phyloP scores from a whole-genome alignment of 2,113 vertebrate species.

The Xenopus borealis region DNA sequence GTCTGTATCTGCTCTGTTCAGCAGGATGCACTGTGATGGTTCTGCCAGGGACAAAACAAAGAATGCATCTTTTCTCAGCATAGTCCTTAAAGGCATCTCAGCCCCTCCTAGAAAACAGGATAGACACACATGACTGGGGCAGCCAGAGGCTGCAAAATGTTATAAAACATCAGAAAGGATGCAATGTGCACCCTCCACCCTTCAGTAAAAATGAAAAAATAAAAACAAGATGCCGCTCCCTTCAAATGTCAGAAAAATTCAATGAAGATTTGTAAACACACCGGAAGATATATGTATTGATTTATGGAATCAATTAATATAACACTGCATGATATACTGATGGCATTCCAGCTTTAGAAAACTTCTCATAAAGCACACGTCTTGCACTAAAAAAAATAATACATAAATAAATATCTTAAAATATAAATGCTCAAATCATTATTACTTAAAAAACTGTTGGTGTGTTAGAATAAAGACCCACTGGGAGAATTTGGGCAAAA shows the following conservation, averaged over 20 bases:
- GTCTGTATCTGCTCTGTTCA: not conserved
- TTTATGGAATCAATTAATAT: not conserved
- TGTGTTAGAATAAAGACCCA: too few relatives aligned
- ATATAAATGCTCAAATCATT: too few relatives aligned
- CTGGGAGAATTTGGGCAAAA: too few relatives aligned
- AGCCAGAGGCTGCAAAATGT: conserved; percentile 31
- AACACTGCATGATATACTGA: not conserved
- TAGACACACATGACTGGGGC: conserved; percentile 31
- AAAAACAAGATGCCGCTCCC: conserved; percentile 14
- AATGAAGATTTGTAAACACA: not conserved
- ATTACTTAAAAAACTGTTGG: too few relatives aligned
- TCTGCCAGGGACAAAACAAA: not conserved
- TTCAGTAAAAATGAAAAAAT: not conserved
- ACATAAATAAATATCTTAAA: too few relatives aligned
- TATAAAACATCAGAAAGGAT: conserved; percentile 36
- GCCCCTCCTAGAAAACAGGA: conserved; percentile 35
- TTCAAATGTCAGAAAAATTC: not conserved
- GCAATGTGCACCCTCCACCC: conserved; percentile 21
- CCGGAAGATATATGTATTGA: conserved; percentile 7
- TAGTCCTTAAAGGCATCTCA: conserved; percentile 30
- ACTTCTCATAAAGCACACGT: too few relatives aligned
- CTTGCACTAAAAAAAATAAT: too few relatives aligned
- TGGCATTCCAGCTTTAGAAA: not conserved
- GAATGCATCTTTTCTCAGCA: conserved; percentile 5
- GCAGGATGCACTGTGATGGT: not conserved